Conservation (phyloP, 2,797 vertebrate genomes). For the Spondyliosoma cantharus region DNA sequence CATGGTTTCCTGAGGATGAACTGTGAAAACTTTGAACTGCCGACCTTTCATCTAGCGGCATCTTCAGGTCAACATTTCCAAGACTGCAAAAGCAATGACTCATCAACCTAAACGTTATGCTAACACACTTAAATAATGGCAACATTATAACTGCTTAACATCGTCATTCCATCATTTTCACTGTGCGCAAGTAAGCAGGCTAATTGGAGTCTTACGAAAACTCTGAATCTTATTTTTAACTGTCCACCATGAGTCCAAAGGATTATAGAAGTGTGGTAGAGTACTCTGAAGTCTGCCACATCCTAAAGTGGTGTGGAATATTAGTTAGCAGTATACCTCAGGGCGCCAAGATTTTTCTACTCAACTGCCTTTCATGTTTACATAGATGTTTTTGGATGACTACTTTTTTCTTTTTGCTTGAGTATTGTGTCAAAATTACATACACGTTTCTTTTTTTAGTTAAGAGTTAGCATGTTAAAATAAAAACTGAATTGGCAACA, state of each 20-base stretch:
- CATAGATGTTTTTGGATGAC: background rate
- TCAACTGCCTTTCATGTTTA: background rate
- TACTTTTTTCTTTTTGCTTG: background rate
- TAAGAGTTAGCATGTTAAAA: background rate
- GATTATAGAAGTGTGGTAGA: background rate
- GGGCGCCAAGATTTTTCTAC: background rate
- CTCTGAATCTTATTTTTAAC: too few relatives aligned
- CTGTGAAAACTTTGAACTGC: background rate
- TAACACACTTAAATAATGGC: too few relatives aligned
- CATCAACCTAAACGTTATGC: too few relatives aligned
- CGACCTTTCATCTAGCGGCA: background rate
- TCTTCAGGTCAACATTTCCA: too few relatives aligned
- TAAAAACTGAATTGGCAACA: slow-evolving; percentile 28
- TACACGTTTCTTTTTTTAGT: background rate
- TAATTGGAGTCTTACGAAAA: too few relatives aligned
- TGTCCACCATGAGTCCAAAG: background rate
- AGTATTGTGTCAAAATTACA: background rate
- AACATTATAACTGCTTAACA: too few relatives aligned
- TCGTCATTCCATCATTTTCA: too few relatives aligned
- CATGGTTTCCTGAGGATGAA: background rate
- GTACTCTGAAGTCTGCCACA: background rate
- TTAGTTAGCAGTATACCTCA: too few relatives aligned
- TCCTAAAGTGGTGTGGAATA: too few relatives aligned
- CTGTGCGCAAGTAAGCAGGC: too few relatives aligned
- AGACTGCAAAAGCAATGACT: too few relatives aligned